These are phyloP conservation scores for Drosophila paucipuncta DNA, from an alignment of 2,888 invertebrate genomes.

Conservation along the genomic window DNA sequence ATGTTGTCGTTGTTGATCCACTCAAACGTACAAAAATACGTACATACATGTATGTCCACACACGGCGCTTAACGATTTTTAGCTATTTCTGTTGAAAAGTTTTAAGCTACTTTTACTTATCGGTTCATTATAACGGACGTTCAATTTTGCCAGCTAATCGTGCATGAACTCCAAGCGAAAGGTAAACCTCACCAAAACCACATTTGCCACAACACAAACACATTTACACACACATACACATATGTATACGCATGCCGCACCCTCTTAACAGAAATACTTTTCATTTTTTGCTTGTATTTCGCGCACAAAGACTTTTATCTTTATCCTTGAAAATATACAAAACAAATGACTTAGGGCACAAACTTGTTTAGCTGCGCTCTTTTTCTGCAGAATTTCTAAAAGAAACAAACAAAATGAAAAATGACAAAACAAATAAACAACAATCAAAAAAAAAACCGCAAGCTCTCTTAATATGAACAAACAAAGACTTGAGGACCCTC, in stretches of 20 bases:
- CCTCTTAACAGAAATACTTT: slow-evolving; percentile 39
- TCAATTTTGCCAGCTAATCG: slow-evolving; percentile 74
- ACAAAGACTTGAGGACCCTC: slow-evolving; percentile 38
- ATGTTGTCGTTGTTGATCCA: slow-evolving; percentile 10
- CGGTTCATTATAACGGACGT: slow-evolving; percentile 74
- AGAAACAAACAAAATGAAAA: slow-evolving; percentile 27
- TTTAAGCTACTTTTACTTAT: slow-evolving; percentile 81
- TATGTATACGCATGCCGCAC: slow-evolving; percentile 44
- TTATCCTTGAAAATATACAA: slow-evolving; percentile 65
- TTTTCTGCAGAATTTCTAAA: slow-evolving; percentile 65
- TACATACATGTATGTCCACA: not conserved
- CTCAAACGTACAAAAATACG: not conserved
- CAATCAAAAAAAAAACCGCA: not conserved
- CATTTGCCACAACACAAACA: slow-evolving; percentile 7
- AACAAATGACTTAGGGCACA: slow-evolving; percentile 66
- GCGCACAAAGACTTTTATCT: slow-evolving; percentile 41
- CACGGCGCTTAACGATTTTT: slow-evolving; percentile 42
- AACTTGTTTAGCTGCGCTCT: slow-evolving; percentile 50
- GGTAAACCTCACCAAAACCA: slow-evolving; percentile 45
- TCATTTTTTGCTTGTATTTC: slow-evolving; percentile 51
- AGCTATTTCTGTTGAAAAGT: slow-evolving; percentile 55
- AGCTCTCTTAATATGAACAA: slow-evolving; percentile 20
- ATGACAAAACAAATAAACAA: slow-evolving; percentile 16
- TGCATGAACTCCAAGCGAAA: slow-evolving; percentile 75
- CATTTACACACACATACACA: not conserved